Base-by-base conservation (phyloP, 2,797 vertebrate species). In the Centropyge bicolor region DNA sequence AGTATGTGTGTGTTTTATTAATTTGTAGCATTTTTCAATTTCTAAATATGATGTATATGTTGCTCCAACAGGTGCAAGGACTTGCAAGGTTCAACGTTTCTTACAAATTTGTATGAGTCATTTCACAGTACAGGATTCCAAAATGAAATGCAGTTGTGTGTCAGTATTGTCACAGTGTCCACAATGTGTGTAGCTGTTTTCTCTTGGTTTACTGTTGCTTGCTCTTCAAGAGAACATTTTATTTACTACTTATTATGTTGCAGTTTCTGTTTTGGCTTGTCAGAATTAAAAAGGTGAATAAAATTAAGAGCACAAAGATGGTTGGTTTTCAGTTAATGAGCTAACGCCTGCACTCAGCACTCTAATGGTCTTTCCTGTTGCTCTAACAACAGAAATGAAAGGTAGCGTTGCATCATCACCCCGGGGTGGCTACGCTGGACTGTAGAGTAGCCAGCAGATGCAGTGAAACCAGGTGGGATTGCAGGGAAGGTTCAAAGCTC, bases 321-420 rank as follows among this genome's bases (percentile, higher is more conserved):
- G 3, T 9, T 41, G 13, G 12, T 51, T 27, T 24, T 27, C 22
- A 8, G 12, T 60, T n/a, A 69, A 54, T 3, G 4, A 64, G 54
- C 22, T 11, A 49, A 63, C 27, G 4, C 9, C 61, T 64, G 20
- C 24, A 22, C 2, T 5, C 0, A 14, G 10, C 20, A 45, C 54
- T 72, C 10, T 67, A 56, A 74, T 75, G 12, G 71, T 22, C 60
- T 67, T 64, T 71, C 3, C 19, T 80, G 36, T 65, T 74, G 22
- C 69, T 68, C 51, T 70, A 52, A 16, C 14, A 77, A 51, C 24
- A 17, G 43, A 84, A 67, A 66, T 77, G 11, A 71, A 74, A 65
- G 24, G 57, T 38, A 69, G n/a, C 2, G 1, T 81, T 86, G 60
- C 76, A 60, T 86, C 70, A 82, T 61, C 60, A 73, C 54, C 60